phyloP scores from a whole-genome alignment of 2,113 vertebrate species.

The Melanotaenia duboulayi region DNA sequence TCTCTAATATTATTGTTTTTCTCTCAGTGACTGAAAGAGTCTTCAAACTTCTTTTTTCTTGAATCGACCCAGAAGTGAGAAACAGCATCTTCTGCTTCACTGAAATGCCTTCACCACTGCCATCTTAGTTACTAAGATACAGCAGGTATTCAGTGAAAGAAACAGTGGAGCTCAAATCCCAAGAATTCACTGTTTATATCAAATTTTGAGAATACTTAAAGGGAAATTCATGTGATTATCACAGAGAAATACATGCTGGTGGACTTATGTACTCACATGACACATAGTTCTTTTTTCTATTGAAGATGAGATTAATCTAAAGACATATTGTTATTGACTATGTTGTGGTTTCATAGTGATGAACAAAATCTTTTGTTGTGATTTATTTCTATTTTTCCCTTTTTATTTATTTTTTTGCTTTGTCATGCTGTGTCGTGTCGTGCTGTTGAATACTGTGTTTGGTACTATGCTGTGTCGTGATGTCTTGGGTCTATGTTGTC shows the following conservation, averaged over 20 bases:
- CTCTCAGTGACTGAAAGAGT: constrained; percentile 28
- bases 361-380: constrained; percentile 1
- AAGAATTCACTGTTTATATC: background rate
- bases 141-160: constrained; percentile 38
- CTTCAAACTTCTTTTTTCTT: constrained; percentile 33
- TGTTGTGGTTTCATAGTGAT: constrained; percentile 13
- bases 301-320: background rate
- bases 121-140: constrained; percentile 55
- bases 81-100: constrained; percentile 50
- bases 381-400: background rate
- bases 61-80: constrained; percentile 37
- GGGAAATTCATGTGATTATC: background rate
- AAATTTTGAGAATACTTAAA: background rate
- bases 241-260: background rate
- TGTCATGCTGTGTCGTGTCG: constrained; percentile 39
- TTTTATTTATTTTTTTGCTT: constrained; percentile 28
- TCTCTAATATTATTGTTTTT: constrained; percentile 12
- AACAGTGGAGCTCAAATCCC: background rate
- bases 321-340: background rate
- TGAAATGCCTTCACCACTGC: constrained; percentile 52
- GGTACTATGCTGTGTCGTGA: constrained; percentile 51
- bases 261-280: background rate
- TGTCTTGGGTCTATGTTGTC: constrained; percentile 47
- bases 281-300: background rate
- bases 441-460: constrained; percentile 20